Percentiles rank a stretch among this genome's conserved stretches.
Evolutionary conservation across 2,888 invertebrate genomes (phyloP).

Genomic region (Beris chalybata): DNA sequence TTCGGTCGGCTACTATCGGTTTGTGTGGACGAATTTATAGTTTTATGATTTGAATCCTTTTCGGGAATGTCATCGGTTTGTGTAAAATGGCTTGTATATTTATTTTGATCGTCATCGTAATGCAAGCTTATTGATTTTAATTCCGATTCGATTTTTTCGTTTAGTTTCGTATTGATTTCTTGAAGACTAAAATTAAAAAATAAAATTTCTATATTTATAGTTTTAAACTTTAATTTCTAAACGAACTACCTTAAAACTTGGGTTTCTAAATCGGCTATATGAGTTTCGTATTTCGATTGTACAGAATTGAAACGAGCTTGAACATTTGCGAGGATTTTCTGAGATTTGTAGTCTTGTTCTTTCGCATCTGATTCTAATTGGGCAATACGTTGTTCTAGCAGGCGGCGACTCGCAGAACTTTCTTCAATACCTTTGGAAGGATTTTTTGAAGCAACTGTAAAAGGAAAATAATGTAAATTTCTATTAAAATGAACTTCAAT

Average conservation of each 20-base stretch:
- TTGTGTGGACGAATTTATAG: conserved; percentile 57
- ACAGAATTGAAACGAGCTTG: conserved; percentile 77
- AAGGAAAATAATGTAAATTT: conserved; percentile 20
- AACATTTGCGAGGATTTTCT: conserved; percentile 70
- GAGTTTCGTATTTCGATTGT: conserved; percentile 74
- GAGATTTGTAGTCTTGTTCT: conserved; percentile 70
- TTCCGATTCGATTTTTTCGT: conserved; percentile 60
- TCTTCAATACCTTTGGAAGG: conserved; percentile 57
- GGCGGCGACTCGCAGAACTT: conserved; percentile 52
- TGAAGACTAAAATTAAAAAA: conserved; percentile 47
- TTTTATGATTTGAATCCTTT: conserved; percentile 48
- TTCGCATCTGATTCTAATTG: conserved; percentile 71
- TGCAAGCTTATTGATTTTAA: conserved; percentile 52
- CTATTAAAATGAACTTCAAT: not conserved
- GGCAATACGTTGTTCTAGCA: conserved; percentile 71
- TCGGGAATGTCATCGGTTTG: conserved; percentile 52
- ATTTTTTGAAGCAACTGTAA: conserved; percentile 63
- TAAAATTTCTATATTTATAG: conserved; percentile 11
- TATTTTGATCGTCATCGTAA: conserved; percentile 20
- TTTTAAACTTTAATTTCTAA: conserved; percentile 15
- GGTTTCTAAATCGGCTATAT: conserved; percentile 73
- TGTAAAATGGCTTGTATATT: conserved; percentile 45
- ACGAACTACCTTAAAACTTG: conserved; percentile 59
- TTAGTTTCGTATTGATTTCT: conserved; percentile 59
- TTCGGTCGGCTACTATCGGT: conserved; percentile 52